Base-by-base conservation (phyloP, 2,113 vertebrate species). In the Spheniscus mendiculus region DNA sequence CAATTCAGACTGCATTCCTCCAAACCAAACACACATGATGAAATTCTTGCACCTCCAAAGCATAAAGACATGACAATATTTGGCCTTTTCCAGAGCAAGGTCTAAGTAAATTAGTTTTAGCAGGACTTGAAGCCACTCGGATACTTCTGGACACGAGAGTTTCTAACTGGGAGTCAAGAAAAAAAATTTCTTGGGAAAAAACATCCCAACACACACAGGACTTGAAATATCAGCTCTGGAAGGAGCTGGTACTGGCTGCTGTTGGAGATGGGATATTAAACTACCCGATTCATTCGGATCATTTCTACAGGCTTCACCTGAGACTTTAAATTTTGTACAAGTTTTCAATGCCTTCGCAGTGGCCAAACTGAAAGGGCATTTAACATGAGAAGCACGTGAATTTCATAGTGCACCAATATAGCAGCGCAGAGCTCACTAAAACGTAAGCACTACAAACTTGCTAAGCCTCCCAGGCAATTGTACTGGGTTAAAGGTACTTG, bases 261-360 rank as follows among this genome's bases (percentile, higher is more conserved):
- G 6, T 21, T 19, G 12, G 49, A 65, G 15, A 58, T 50, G 12
- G 36, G 29, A 19, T 22, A 40, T 23, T 49, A 32, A 81, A 47
- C 38, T 5, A 59, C 12, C 4, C 2, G 0, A 6, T 34, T 58
- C 10, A 50, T 49, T 72, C 12, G 12, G 23, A 9, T 11, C 1
- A 52, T 53, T 85, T 40, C 53, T 66, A 38, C 42, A 58, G 23
- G 22, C 15, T 72, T 87, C 56, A 40, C 34, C 49, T 9, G 5
- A 55, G 32, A 65, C 49, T 53, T 76, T 0, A 53, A 12, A 13
- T 83, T 72, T 38, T 52, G 25, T 25, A n/a, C n/a, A 5, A 69
- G 22, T 72, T 85, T 63, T 85, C 23, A 81, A 18, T 82, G 38
- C 38, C 66, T 94, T 87, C 62, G 15, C 49, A 80, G 59, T 4